Base-by-base conservation (phyloP, 2,797 vertebrate genomes). In the Poeciliopsis presidionis region DNA sequence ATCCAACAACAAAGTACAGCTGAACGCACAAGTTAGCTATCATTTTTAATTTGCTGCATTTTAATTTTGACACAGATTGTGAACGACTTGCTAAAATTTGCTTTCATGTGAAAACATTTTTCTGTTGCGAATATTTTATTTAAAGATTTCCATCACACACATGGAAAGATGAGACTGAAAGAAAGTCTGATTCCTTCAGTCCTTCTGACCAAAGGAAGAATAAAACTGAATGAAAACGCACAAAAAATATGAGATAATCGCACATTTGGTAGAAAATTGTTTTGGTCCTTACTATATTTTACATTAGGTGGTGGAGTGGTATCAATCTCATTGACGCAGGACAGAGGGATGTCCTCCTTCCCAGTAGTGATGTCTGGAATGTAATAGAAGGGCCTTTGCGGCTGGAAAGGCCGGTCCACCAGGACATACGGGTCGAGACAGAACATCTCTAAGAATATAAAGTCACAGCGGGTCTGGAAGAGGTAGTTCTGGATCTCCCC, bases 271-370 rank as follows among this genome's bases (percentile, higher is more conserved):
- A 36, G 28, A 20, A 71, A 79, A 9, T 74, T 7, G 43, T 2
- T n/a, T 39, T 25, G 0, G 7, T 45, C 45, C 94, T 93, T 98
- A 96, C 98, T 99, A 93, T 99, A 99, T n/a, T 96, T 96, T 83
- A 99, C 98, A 65, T 96, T 95, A 1, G 98, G 98, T 0, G 98
- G 97, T 0, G 98, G 96, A 0, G 96, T 97, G 85, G 59, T 92
- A 83, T 99, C 98, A 0, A 99, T 99, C 93, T 99, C 98, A 1
- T 99, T 99, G 89, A 99, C 98, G 0, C 98, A 99, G 45, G 98
- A 99, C 0, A 99, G 93, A 0, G 97, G 96, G 84, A 99, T 98
- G 78, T 99, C 98, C 93, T 99, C 98, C 55, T 88, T 95, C 41
- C 98, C 97, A 1, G 90, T 84, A 0, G 98, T 99, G 86, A 99